Percentiles rank a stretch among this genome's conserved stretches.
phyloP scores from a whole-genome alignment of 2,113 vertebrate genomes.

The Dermatemys mawii region DNA sequence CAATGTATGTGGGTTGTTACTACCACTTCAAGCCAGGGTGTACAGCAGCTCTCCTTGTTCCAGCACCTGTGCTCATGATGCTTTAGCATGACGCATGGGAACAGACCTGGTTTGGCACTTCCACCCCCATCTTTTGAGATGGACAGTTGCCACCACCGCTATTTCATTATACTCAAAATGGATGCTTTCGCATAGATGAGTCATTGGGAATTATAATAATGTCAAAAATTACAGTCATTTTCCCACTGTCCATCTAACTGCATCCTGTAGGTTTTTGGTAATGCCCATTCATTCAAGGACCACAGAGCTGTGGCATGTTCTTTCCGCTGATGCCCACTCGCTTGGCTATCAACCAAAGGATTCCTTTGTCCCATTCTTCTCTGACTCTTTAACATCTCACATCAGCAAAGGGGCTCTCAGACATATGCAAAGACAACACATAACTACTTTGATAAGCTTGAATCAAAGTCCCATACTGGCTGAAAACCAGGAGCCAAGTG shows the following conservation, averaged over 20 bases:
- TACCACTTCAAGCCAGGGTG: too few relatives aligned
- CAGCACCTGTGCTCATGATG: too few relatives aligned
- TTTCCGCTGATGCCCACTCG: background rate
- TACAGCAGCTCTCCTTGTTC: too few relatives aligned
- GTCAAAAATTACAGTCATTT: background rate
- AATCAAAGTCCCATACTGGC: background rate
- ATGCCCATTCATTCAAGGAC: background rate
- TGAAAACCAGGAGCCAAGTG: slow-evolving; percentile 45
- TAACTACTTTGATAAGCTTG: background rate
- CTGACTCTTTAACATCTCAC: background rate
- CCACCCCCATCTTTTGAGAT: background rate
- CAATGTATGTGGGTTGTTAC: too few relatives aligned
- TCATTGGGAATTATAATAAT: too few relatives aligned
- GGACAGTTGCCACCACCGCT: background rate
- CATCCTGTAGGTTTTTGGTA: background rate
- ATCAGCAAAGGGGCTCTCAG: rapidly evolving
- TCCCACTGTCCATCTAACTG: background rate
- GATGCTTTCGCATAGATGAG: too few relatives aligned
- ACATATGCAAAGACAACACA: background rate
- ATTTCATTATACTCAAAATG: background rate
- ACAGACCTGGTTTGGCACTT: background rate
- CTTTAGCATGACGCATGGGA: background rate
- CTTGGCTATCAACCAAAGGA: rapidly evolving
- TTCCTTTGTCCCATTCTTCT: background rate
- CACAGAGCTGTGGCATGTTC: background rate